A percentile compares a stretch with the other conserved stretches of the same genome.
Evolutionary conservation across 1,140 invertebrate species (phyloP).

Genomic region (Drosophila funebris): DNA sequence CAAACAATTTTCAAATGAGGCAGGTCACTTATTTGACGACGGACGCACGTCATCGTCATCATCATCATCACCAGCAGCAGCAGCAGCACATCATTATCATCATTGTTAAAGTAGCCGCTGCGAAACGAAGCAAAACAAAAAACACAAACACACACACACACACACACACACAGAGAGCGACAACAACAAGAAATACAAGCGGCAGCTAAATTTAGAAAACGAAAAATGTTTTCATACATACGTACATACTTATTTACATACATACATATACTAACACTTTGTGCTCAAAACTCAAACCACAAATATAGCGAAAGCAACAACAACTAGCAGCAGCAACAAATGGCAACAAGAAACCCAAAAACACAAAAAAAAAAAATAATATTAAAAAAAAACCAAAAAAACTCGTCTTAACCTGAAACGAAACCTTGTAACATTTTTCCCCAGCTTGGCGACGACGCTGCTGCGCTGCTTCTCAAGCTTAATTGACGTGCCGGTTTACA

Average conservation of each 20-base stretch:
- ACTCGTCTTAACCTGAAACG: conserved; percentile 82
- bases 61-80: conserved; percentile 1
- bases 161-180: conserved; percentile 4
- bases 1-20: conserved; percentile 78
- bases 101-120: conserved; percentile 29
- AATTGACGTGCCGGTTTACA: conserved; percentile 68
- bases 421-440: conserved; percentile 83
- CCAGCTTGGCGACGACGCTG: conserved; percentile 60
- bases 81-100: conserved; percentile 27
- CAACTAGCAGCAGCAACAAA: conserved; percentile 43
- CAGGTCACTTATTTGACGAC: conserved; percentile 73
- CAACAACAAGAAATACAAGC: conserved; percentile 38
- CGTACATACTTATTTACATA: not conserved
- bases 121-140: conserved; percentile 52
- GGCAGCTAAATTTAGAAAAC: conserved; percentile 76
- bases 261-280: conserved; percentile 8
- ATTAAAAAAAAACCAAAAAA: conserved; percentile 58
- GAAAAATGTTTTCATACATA: conserved; percentile 45
- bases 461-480: conserved; percentile 59
- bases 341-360: conserved; percentile 63
- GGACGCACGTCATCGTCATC: conserved; percentile 28
- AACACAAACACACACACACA: conserved; percentile 26
- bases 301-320: conserved; percentile 27
- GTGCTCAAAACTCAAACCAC: conserved; percentile 41
- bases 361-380: conserved; percentile 39